These are phyloP conservation scores for Odontamblyopus lacepedii DNA, from an alignment of 2,797 vertebrate species.

Conservation along the genomic window DNA sequence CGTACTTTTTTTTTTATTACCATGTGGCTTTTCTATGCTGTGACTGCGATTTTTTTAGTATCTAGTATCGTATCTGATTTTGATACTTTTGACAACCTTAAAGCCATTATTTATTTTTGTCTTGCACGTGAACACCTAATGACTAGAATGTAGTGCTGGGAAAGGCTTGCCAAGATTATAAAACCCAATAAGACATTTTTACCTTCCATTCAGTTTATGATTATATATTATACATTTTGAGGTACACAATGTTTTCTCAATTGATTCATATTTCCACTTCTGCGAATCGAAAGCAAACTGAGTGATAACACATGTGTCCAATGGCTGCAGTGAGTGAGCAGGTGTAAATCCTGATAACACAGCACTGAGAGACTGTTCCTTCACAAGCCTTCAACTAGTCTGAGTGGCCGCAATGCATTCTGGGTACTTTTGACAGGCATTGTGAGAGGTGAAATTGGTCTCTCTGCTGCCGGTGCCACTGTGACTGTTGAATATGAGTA, in stretches of 20 bases:
- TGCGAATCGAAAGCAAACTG: background rate
- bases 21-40: too few relatives aligned
- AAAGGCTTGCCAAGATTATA: too few relatives aligned
- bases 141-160: too few relatives aligned
- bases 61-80: too few relatives aligned
- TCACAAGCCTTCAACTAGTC: background rate
- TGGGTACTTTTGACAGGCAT: constrained; percentile 8
- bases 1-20: too few relatives aligned
- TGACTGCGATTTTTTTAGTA: too few relatives aligned
- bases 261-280: constrained; percentile 5
- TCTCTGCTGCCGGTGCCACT: background rate
- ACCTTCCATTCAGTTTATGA: too few relatives aligned
- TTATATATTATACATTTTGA: background rate
- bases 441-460: constrained; percentile 8
- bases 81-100: too few relatives aligned
- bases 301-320: background rate
- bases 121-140: too few relatives aligned
- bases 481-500: background rate
- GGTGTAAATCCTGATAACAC: constrained; percentile 1
- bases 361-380: background rate
- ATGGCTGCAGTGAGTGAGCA: constrained; percentile 9
- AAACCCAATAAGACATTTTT: too few relatives aligned
- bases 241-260: background rate
- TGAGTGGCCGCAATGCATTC: constrained; percentile 4
- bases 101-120: too few relatives aligned